phyloP scores from a whole-genome alignment of 2,113 vertebrate species.

The Notothenia coriiceps region DNA sequence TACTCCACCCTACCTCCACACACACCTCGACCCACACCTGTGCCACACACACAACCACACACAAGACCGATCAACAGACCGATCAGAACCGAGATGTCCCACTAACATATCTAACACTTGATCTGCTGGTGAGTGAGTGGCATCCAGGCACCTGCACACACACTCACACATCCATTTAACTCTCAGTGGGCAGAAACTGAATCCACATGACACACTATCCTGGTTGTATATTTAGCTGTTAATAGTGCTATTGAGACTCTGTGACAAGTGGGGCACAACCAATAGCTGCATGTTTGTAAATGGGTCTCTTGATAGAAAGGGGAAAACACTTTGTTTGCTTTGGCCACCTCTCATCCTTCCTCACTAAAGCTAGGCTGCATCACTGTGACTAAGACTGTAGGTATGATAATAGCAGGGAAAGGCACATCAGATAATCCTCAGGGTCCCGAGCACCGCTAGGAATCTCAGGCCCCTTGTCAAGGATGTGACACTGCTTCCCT shows the following conservation, averaged over 20 bases:
- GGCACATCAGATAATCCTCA: constrained; percentile 28
- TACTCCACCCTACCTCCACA: not conserved
- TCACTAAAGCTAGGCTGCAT: constrained; percentile 22
- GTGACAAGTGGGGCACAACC: constrained; percentile 41
- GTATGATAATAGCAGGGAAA: constrained; percentile 58
- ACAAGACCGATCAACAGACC: constrained; percentile 7
- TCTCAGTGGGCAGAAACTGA: constrained; percentile 62
- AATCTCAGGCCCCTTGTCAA: constrained; percentile 49
- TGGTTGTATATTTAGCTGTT: constrained; percentile 80
- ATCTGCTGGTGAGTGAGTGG: constrained; percentile 5
- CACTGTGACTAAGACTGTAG: constrained; percentile 21
- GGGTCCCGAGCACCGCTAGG: constrained; percentile 32
- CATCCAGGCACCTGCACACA: constrained; percentile 13
- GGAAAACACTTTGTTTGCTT: constrained; percentile 6
- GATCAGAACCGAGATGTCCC: constrained; percentile 35
- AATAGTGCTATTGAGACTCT: constrained; percentile 69
- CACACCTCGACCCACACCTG: not conserved
- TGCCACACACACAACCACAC: not conserved
- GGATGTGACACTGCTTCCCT: constrained; percentile 36
- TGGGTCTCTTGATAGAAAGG: constrained; percentile 23
- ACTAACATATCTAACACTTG: constrained; percentile 19
- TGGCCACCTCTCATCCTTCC: constrained; percentile 17
- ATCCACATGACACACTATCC: constrained; percentile 71
- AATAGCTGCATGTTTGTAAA: constrained; percentile 48
- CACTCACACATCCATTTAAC: constrained; percentile 30